Evolutionary conservation across 2,888 invertebrate genomes (phyloP), one percentile per base, ranked within the genome.

Genomic region (Amphipoea oculea): DNA sequence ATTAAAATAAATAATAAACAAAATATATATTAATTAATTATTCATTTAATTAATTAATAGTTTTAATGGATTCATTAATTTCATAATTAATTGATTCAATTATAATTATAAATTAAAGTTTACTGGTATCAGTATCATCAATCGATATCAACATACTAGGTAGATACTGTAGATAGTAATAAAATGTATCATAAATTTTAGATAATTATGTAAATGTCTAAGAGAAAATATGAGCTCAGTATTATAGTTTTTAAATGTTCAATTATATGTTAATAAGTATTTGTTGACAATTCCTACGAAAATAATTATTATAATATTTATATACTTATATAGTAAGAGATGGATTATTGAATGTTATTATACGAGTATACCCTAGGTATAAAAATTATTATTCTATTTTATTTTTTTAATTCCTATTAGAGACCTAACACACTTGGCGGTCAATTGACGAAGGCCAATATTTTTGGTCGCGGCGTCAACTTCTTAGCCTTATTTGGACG

Each of bases 171-270:
- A 85, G 84, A 77, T 68, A 85, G 82, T 67, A 74, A 63, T 72
- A 54, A 75, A 85, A 76, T 79, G 5, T 85, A 76, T 86, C 67
- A 65, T 82, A 73, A 14, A 23, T 85, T 63, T 78, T 71, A 72
- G 42, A 57, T 70, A 67, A 42, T 65, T 65, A 48, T 63, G 45
- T 66, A 66, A 14, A 62, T 69, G 36, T 40, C 12, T 86, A 82
- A 82, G 66, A 82, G 71, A 76, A 82, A 79, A 70, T 54, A 80
- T 54, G 87, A 88, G 87, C 85, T 87, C 85, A 88, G 79, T 86
- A 83, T 81, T 83, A 29, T 72, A 57, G n/a, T 80, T 79, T 79
- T 86, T 82, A 40, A 78, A 87, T 80, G 79, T 87, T 86, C 86
- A 86, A 86, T 48, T n/a, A 48, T 29, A 83, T 78, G 40, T 75